phyloP scores from a whole-genome alignment of 2,888 invertebrate species.

The Dryobotodes eremita region DNA sequence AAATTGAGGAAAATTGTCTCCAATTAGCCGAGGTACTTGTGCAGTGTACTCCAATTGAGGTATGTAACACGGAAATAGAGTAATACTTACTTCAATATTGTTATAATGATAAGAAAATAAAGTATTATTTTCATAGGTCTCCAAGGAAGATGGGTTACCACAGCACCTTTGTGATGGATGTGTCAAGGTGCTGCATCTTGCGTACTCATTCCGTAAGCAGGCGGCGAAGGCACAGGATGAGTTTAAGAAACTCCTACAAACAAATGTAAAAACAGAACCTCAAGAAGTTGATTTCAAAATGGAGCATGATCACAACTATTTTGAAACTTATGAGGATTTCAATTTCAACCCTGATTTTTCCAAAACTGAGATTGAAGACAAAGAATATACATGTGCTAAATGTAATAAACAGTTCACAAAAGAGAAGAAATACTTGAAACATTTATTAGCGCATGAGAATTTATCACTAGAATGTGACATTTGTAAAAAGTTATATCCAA shows the following conservation, averaged over 20 bases:
- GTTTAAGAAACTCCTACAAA: conserved; percentile 74
- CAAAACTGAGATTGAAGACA: conserved; percentile 66
- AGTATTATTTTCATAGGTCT: conserved; percentile 75
- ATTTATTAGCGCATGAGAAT: conserved; percentile 83
- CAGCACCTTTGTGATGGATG: conserved; percentile 91
- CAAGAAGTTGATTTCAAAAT: conserved; percentile 70
- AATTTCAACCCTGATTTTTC: conserved; percentile 63
- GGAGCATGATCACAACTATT: conserved; percentile 68
- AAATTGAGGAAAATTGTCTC: conserved; percentile 77
- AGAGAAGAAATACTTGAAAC: conserved; percentile 86
- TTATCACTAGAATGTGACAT: conserved; percentile 71
- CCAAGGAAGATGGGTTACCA: conserved; percentile 90
- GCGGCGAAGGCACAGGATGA: conserved; percentile 79
- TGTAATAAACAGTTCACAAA: conserved; percentile 87
- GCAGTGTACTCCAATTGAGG: conserved; percentile 81
- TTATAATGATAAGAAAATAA: background rate
- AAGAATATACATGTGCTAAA: conserved; percentile 78
- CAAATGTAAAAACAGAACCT: conserved; percentile 72
- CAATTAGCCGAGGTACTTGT: conserved; percentile 79
- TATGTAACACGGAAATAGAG: conserved; percentile 54
- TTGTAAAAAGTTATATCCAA: conserved; percentile 79
- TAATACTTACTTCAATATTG: background rate
- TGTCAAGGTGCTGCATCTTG: conserved; percentile 84
- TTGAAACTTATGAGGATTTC: conserved; percentile 65
- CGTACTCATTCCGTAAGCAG: conserved; percentile 84